These are phyloP conservation scores for Montipora cactus DNA, from an alignment of 64 coral and sea anemone species.

Conservation along the genomic window DNA sequence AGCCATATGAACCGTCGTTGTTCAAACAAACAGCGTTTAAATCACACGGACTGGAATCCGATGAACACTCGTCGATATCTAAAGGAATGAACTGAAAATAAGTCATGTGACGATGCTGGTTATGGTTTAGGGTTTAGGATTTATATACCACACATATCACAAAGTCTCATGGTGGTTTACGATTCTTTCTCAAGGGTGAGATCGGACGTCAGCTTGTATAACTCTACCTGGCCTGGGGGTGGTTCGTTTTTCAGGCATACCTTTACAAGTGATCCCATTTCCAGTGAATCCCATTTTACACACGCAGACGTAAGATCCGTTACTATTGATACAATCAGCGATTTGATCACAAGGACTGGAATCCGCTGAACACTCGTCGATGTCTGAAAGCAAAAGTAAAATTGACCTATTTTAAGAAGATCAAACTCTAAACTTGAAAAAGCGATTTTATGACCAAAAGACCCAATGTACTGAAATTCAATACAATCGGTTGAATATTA, in stretches of 20 bases:
- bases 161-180: no score
- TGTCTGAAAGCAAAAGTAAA: conserved; percentile 18
- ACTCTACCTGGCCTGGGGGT: not conserved
- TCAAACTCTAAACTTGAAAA: no score
- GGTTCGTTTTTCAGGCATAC: not conserved
- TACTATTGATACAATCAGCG: conserved; percentile 35
- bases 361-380: conserved; percentile 33
- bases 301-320: conserved; percentile 22
- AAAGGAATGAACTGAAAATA: not conserved
- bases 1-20: conserved; percentile 39
- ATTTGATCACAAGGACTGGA: not conserved
- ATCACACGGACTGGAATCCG: conserved; percentile 35
- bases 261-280: conserved; percentile 36
- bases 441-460: no score
- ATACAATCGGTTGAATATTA: no score
- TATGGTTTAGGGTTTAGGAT: no score
- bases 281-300: conserved; percentile 51
- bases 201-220: no score
- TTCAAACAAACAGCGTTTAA: conserved; percentile 57
- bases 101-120: no score
- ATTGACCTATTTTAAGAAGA: no score
- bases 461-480: no score
- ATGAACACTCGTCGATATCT: conserved; percentile 28
- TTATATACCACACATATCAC: no score
- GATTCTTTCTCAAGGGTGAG: no score